phyloP scores from a whole-genome alignment of 2,888 invertebrate species.

The Trissonchulus sp. region DNA sequence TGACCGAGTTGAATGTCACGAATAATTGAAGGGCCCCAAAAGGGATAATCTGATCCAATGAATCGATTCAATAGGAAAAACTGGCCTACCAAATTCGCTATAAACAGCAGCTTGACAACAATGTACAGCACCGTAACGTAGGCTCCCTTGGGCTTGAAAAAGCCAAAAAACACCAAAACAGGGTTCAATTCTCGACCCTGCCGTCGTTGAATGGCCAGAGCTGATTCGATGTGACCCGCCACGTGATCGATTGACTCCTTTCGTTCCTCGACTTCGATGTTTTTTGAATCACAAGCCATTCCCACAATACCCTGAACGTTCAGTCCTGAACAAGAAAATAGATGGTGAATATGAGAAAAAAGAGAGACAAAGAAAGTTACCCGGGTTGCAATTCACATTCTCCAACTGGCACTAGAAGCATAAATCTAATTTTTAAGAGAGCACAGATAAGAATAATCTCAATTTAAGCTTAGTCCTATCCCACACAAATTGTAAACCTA shows the following conservation, averaged over 20 bases:
- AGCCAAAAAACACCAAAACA: not conserved
- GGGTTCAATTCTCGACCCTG: not conserved
- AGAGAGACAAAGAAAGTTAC: too few species aligned
- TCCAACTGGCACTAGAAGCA: too few species aligned
- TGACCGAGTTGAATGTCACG: conserved; percentile 11
- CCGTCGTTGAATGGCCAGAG: conserved; percentile 17
- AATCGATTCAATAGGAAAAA: conserved; percentile 12
- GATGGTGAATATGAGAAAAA: too few species aligned
- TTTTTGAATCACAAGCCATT: conserved; percentile 10
- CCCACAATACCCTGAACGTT: conserved; percentile 24
- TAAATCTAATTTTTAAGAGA: too few species aligned
- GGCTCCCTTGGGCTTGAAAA: conserved; percentile 3
- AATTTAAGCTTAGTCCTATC: too few species aligned
- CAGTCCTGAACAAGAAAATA: conserved; percentile 26
- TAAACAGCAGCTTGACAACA: conserved; percentile 16
- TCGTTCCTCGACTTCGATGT: not conserved
- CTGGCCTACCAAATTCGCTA: conserved; percentile 20
- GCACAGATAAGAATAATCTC: too few species aligned
- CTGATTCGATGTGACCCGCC: conserved; percentile 22
- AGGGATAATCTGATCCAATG: conserved; percentile 22
- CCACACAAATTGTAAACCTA: too few species aligned
- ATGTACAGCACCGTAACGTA: conserved; percentile 19
- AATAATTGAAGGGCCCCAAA: conserved; percentile 22
- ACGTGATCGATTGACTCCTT: not conserved
- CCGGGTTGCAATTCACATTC: too few species aligned